Conservation (phyloP, 2,797 vertebrate genomes). For the Melopsittacus undulatus region DNA sequence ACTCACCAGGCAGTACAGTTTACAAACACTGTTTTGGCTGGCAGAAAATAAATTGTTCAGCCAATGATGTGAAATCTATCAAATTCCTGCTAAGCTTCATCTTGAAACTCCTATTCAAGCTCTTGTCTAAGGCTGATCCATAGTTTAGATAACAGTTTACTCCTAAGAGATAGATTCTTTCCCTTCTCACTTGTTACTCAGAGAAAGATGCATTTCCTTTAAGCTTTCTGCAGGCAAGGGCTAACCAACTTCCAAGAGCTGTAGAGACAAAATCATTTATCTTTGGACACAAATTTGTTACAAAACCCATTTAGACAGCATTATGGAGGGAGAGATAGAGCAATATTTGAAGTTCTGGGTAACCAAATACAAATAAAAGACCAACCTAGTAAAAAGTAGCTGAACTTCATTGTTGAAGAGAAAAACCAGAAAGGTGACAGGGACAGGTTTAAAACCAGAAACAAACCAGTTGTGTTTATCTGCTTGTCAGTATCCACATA, state of each 20-base stretch:
- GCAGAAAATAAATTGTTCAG: slow-evolving; percentile 34
- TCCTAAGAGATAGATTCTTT: slow-evolving; percentile 31
- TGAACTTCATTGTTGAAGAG: neutral
- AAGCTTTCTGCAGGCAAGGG: neutral
- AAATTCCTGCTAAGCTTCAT: slow-evolving; percentile 37
- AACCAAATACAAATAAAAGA: neutral
- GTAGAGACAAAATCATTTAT: neutral
- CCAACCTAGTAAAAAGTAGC: neutral
- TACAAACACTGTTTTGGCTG: slow-evolving; percentile 59
- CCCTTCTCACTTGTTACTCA: neutral
- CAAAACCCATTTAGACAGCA: neutral
- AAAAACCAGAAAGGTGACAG: neutral
- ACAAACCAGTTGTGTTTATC: neutral
- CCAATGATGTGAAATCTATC: slow-evolving; percentile 59
- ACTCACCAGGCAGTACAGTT: slow-evolving; percentile 55
- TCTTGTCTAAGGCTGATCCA: neutral
- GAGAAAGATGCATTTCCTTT: neutral
- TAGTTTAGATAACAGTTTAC: slow-evolving; percentile 34
- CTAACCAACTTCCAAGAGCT: slow-evolving; percentile 20
- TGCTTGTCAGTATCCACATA: neutral
- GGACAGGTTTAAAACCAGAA: neutral
- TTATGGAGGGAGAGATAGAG: neutral
- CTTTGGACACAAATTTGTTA: neutral
- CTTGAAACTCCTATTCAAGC: slow-evolving; percentile 14
- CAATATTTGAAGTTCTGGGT: neutral